Evolutionary conservation across 2,113 vertebrate species (phyloP), one percentile per base, ranked within the genome.

Genomic region (Macaca fascicularis): DNA sequence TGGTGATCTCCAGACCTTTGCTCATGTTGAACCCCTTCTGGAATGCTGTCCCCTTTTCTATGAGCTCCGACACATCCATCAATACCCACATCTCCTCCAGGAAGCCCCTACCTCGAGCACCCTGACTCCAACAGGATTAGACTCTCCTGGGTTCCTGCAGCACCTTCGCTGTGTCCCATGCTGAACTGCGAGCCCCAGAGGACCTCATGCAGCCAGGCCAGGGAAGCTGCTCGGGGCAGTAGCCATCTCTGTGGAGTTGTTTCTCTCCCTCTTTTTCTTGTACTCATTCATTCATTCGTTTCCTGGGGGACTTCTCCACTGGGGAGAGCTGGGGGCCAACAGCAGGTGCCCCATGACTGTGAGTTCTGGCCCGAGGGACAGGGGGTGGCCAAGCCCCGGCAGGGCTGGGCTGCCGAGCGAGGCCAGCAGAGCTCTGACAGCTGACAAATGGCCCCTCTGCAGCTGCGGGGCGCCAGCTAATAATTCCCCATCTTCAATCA

Each of bases 401-500:
- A 19, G 79, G 70, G 72, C 67, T 88, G 23, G 88, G 87, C 57
- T 1, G 4, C 93, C 19, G 43, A 93, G 91, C 95, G 96, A 97
- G 85, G 98, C 98, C 88, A 50, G 10, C 78, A 67, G 92, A 32
- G 92, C 79, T 67, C 12, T 69, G 98, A 98, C 98, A 97, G 95
- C 82, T 97, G 98, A 99, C 97, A 98, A 98, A 98, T 98, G 97
- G 95, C 98, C 96, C 95, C 86, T 93, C 86, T 23, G 96, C 96
- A 83, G 97, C 89, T 81, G 55, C 4, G 69, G 96, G 97, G 93
- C 95, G 17, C 0, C 35, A 95, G 98, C 98, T 98, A 98, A 98
- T 98, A 97, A 98, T 98, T 98, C 98, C 96, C 98, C 97, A 75
- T 98, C 98, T 98, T 97, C 98, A 98, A 98, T 98, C 98, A 98